A percentile compares a stretch with the other conserved stretches of the same genome.
These are phyloP conservation scores for Pollicipes pollicipes DNA, from an alignment of 1,140 invertebrate species.

Conservation along the genomic window DNA sequence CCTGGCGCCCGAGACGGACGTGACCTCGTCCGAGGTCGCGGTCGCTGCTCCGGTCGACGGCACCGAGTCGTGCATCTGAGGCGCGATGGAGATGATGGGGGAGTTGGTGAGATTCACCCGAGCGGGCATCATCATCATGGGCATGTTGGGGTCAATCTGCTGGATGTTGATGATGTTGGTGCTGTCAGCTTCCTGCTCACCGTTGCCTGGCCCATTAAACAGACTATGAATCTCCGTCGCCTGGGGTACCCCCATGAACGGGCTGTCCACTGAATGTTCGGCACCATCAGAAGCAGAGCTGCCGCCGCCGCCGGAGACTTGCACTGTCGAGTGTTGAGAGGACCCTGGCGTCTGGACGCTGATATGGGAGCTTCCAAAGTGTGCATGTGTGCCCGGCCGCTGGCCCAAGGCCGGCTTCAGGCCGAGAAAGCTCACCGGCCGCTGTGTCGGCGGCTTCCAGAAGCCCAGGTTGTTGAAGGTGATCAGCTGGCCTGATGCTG, in stretches of 20 bases:
- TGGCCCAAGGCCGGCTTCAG: not conserved
- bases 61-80: no score
- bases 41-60: no score
- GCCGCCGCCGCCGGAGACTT: no score
- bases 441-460: not conserved
- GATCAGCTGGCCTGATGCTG: not conserved
- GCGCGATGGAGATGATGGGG: not conserved
- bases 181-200: not conserved
- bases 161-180: not conserved
- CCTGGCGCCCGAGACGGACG: no score
- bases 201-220: not conserved
- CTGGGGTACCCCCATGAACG: not conserved
- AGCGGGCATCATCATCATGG: not conserved
- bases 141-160: not conserved
- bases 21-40: no score
- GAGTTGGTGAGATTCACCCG: not conserved
- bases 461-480: not conserved
- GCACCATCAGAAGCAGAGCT: no score
- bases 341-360: not conserved
- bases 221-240: not conserved
- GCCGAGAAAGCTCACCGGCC: not conserved
- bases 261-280: not conserved
- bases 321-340: no score
- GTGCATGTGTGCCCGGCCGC: not conserved
- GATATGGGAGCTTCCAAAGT: not conserved